Evolutionary conservation across 1,140 invertebrate genomes (phyloP).

Genomic region (Arctopsyche grandis): DNA sequence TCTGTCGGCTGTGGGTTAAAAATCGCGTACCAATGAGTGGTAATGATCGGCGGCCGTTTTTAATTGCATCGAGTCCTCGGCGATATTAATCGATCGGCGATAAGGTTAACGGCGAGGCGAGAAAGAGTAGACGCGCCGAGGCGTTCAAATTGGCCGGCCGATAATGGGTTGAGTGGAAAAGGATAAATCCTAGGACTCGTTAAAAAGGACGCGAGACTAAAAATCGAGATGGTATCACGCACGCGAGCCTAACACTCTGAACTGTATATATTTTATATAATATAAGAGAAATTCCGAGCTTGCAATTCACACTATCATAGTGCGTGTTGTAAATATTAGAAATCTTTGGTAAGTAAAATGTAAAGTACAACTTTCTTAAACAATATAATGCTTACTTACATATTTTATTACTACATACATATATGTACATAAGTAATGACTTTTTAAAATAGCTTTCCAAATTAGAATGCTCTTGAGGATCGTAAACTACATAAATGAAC

Average conservation of each 20-base stretch:
- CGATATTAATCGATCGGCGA: constrained; percentile 45
- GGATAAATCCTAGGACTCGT: constrained; percentile 27
- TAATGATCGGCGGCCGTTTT: constrained; percentile 11
- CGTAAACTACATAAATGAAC: no score
- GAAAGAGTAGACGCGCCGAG: not conserved
- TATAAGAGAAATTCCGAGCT: not conserved
- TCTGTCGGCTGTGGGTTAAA: not conserved
- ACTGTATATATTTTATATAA: not conserved
- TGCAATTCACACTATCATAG: not conserved
- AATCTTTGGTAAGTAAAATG: no score
- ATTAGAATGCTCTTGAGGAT: no score
- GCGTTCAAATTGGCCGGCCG: not conserved
- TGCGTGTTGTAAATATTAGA: no score
- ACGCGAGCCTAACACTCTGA: not conserved
- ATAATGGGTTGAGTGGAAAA: constrained; percentile 7
- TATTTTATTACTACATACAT: no score
- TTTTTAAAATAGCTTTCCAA: no score
- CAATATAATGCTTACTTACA: no score
- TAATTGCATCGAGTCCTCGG: constrained; percentile 44
- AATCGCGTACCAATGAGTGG: not conserved
- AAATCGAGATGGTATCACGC: constrained; percentile 19
- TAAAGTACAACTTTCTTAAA: no score
- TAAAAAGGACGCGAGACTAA: constrained; percentile 19
- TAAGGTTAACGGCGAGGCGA: constrained; percentile 14
- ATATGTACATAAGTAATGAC: no score